Percentiles rank a stretch among this genome's conserved stretches.
These are phyloP conservation scores for Melieria omissa DNA, from an alignment of 2,888 invertebrate genomes.

Conservation along the genomic window DNA sequence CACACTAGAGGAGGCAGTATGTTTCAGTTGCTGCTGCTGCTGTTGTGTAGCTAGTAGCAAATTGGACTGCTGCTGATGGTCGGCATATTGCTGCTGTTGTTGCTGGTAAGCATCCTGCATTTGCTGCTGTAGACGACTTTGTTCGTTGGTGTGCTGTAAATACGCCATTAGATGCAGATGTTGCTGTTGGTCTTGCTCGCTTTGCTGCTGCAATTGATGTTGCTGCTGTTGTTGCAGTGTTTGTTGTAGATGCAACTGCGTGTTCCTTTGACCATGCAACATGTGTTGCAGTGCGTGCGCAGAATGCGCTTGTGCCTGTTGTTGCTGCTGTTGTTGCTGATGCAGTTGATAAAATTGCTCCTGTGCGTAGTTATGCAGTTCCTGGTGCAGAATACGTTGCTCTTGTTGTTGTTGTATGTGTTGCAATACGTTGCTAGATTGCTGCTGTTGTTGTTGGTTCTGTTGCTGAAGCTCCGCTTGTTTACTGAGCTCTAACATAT, in stretches of 20 bases:
- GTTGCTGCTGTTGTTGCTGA: conserved; percentile 35
- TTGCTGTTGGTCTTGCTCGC: conserved; percentile 23
- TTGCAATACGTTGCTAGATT: conserved; percentile 12
- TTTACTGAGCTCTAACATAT: background rate
- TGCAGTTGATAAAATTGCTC: conserved; percentile 30
- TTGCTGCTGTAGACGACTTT: conserved; percentile 42
- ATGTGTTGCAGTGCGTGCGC: conserved; percentile 23
- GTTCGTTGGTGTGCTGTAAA: conserved; percentile 37
- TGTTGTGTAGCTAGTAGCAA: background rate
- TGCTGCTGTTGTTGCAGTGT: conserved; percentile 16
- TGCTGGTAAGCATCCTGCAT: conserved; percentile 32
- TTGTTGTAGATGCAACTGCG: background rate
- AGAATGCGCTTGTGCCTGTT: conserved; percentile 23
- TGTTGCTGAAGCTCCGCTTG: conserved; percentile 11
- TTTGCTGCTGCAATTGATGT: conserved; percentile 12
- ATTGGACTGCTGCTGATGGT: conserved; percentile 9
- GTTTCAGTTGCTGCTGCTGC: conserved; percentile 36
- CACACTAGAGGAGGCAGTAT: conserved; percentile 50
- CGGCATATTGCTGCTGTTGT: conserved; percentile 17
- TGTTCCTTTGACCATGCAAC: background rate
- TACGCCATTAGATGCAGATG: conserved; percentile 38
- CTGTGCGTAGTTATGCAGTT: conserved; percentile 19
- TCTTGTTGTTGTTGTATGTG: conserved; percentile 27
- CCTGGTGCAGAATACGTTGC: conserved; percentile 14
- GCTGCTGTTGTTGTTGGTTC: conserved; percentile 10